Conservation (phyloP, 2,113 vertebrate species). For the Prionailurus bengalensis region DNA sequence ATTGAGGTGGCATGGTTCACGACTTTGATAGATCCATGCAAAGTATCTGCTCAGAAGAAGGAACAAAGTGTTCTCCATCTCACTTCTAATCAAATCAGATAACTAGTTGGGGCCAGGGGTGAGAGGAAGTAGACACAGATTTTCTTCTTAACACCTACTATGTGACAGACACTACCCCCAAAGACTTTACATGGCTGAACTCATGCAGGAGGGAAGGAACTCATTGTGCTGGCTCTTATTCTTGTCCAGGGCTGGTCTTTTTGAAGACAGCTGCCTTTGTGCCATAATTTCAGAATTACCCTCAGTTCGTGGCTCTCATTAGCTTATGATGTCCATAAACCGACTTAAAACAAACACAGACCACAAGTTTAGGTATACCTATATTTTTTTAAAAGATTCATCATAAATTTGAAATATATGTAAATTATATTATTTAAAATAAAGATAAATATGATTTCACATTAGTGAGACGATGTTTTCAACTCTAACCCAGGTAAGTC, state of each 20-base stretch:
- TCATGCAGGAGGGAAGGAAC: background rate
- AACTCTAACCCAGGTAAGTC: background rate
- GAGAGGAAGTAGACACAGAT: background rate
- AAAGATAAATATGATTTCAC: background rate
- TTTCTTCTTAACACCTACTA: background rate
- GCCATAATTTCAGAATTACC: background rate
- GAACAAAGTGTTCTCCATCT: background rate
- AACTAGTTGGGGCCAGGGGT: background rate
- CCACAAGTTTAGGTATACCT: background rate
- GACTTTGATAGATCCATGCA: background rate
- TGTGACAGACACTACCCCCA: background rate
- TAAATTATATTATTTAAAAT: background rate
- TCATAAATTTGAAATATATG: background rate
- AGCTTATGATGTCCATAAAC: background rate
- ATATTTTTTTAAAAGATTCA: background rate
- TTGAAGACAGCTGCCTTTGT: background rate
- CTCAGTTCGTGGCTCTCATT: background rate
- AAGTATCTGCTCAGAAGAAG: background rate
- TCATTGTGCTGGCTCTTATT: background rate
- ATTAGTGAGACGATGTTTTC: background rate
- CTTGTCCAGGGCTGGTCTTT: background rate
- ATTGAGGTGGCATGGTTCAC: background rate
- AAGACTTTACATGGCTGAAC: background rate
- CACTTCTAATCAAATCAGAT: slow-evolving; percentile 2
- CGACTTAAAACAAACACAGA: background rate